A percentile compares a stretch with the other conserved stretches of the same genome.
phyloP scores from a whole-genome alignment of 2,888 invertebrate genomes.

The Cancer borealis region DNA sequence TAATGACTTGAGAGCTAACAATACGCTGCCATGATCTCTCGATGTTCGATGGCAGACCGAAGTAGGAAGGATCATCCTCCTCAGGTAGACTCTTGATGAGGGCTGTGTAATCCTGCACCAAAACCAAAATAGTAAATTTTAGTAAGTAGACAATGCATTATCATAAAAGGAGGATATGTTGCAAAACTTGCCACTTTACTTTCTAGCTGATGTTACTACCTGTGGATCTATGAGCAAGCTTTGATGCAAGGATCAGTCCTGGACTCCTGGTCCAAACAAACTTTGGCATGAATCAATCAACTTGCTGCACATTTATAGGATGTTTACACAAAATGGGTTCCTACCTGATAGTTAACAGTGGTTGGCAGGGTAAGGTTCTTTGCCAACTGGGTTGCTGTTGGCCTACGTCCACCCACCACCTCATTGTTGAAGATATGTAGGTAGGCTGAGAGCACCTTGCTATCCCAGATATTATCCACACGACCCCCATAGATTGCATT shows the following conservation, averaged over 20 bases:
- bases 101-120: slow-evolving; percentile 84
- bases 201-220: not conserved
- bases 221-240: not conserved
- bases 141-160: not conserved
- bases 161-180: not conserved
- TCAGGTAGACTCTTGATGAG: slow-evolving; percentile 86
- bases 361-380: slow-evolving; percentile 82
- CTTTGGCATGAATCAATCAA: not conserved
- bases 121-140: not conserved
- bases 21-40: slow-evolving; percentile 90
- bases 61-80: slow-evolving; percentile 87
- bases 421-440: slow-evolving; percentile 83
- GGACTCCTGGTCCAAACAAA: not conserved
- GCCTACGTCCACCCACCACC: slow-evolving; percentile 82
- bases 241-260: not conserved
- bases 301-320: not conserved
- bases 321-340: not conserved
- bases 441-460: slow-evolving; percentile 85
- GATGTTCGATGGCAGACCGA: slow-evolving; percentile 93
- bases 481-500: slow-evolving; percentile 92
- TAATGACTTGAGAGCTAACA: slow-evolving; percentile 84
- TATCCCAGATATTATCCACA: slow-evolving; percentile 89
- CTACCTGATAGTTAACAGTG: slow-evolving; percentile 79
- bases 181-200: not conserved
- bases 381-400: slow-evolving; percentile 84